Base-by-base conservation (phyloP, 2,113 vertebrate species). In the Seriola dumerili region DNA sequence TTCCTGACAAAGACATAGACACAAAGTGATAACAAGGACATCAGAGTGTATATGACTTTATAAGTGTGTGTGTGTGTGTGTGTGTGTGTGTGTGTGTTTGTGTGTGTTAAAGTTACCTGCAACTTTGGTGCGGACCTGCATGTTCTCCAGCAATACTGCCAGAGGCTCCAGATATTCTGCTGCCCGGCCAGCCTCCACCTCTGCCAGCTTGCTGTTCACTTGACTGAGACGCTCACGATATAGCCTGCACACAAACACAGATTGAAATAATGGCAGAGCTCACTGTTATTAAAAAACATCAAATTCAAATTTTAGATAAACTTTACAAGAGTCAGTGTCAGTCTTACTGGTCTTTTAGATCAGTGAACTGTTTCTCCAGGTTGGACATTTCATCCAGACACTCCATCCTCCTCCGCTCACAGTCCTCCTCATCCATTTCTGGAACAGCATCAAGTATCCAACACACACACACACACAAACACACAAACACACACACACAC, bases 371-470 rank as follows among this genome's bases (percentile, higher is more conserved):
- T 91, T 99, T 99, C 94, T 99, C 98, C 86, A 99, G 96, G 93
- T 97, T 98, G 29, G 96, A 97, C 98, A 99, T 99, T 95, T 99
- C 98, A 94, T 99, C 98, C 91, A 99, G 94, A 89, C 98, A 99
- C 74, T 99, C 98, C 94, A 96, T 96, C 90, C 98, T 96, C 93
- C 98, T 97, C 92, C 98, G 97, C 94, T 99, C 98, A 90, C 98
- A 99, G 82, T 99, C 98, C 76, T 98, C 98, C 93, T 99, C 98
- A 78, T 99, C 98, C 97, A 99, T 99, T 96, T 99, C 98, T 98
- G 93, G 21, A 72, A 82, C 23, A 40, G 14, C 5, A 84, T 4
- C 23, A 68, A 80, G 16, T 5, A 14, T 36, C 21, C 46, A 46
- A 81, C 9, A 83, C 59, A 80, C 44, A 85, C 4, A 40, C 16